Percentiles rank a stretch among this genome's conserved stretches.
phyloP scores from a whole-genome alignment of 2,888 invertebrate species.

The Oasisia sp. region DNA sequence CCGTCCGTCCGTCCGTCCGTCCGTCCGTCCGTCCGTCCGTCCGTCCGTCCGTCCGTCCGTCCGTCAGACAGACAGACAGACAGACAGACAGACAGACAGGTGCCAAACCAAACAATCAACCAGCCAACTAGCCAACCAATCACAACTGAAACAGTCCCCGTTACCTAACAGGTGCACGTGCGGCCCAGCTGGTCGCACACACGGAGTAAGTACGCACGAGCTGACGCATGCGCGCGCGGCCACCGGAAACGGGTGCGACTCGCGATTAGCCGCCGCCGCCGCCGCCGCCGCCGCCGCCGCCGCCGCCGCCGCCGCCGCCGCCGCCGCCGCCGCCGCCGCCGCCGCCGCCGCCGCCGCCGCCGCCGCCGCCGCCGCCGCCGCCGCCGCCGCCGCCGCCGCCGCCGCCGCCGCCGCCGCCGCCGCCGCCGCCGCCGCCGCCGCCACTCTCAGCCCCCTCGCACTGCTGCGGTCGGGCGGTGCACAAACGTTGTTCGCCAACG shows the following conservation, averaged over 20 bases:
- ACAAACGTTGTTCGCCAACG: slow-evolving; percentile 5
- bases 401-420: background rate
- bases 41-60: no score
- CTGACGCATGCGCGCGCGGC: background rate
- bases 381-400: background rate
- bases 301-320: background rate
- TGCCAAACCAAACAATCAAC: background rate
- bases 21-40: no score
- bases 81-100: background rate
- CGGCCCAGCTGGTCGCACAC: background rate
- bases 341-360: background rate
- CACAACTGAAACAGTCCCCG: background rate
- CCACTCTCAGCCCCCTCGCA: background rate
- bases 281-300: background rate
- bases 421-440: no score
- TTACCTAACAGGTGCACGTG: background rate
- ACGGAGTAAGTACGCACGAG: background rate
- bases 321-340: background rate
- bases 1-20: no score
- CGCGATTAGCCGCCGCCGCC: no score
- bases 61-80: no score
- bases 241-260: background rate
- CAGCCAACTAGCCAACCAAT: background rate
- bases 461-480: background rate
- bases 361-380: background rate